These are phyloP conservation scores for Smutsia temminckii DNA, from an alignment of 2,797 vertebrate species.

Conservation along the genomic window DNA sequence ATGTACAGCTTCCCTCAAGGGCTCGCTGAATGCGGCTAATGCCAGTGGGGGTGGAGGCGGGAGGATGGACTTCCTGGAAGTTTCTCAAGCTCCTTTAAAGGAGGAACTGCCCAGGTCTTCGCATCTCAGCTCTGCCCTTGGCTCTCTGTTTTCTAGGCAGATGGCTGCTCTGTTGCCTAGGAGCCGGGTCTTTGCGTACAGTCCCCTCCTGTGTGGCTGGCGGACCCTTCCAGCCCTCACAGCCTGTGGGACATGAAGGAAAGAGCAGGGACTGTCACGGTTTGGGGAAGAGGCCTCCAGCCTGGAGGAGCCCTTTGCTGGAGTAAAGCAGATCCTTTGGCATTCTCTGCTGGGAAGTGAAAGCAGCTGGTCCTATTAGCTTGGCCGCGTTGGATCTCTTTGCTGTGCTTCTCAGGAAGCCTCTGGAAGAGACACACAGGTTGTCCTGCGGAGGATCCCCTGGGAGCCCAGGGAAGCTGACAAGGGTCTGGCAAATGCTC, in stretches of 20 bases:
- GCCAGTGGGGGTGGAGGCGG: not conserved
- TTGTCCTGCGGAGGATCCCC: not conserved
- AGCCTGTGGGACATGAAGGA: rapidly evolving
- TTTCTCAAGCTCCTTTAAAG: not conserved
- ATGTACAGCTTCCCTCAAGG: not conserved
- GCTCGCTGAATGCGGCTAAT: not conserved
- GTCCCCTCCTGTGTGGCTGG: rapidly evolving
- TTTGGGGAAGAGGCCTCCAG: too few relatives aligned
- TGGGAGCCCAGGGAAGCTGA: not conserved
- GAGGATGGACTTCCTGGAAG: not conserved
- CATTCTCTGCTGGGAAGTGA: not conserved
- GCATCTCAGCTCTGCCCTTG: not conserved
- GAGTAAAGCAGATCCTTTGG: not conserved
- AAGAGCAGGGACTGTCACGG: rapidly evolving
- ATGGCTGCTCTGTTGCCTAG: rapidly evolving
- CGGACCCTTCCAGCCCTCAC: not conserved
- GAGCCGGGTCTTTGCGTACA: rapidly evolving
- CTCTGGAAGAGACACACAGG: not conserved
- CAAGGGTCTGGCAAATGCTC: not conserved
- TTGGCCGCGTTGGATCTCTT: not conserved
- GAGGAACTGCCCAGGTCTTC: not conserved
- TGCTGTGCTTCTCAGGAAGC: not conserved
- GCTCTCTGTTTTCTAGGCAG: not conserved
- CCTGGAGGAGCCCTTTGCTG: not conserved
- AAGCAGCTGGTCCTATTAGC: not conserved